These are phyloP conservation scores for Antennarius maculatus DNA, from an alignment of 2,797 vertebrate genomes.

Conservation along the genomic window DNA sequence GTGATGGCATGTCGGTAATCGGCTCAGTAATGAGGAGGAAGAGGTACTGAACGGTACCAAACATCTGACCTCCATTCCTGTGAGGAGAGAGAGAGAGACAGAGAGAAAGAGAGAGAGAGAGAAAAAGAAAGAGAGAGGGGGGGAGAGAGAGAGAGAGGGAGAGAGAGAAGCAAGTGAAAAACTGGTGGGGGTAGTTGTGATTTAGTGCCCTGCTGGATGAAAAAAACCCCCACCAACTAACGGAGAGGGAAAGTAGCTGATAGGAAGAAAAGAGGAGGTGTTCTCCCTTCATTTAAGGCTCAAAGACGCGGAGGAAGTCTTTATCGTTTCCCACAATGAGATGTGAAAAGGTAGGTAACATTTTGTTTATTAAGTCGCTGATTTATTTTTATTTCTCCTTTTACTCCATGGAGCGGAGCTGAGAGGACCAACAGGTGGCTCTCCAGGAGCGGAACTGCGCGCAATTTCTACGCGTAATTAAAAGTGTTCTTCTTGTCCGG, in stretches of 20 bases:
- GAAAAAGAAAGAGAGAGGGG: slow-evolving; percentile 9
- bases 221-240: slow-evolving; percentile 81
- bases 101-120: slow-evolving; percentile 33
- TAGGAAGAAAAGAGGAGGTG: slow-evolving; percentile 70
- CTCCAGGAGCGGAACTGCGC: neutral
- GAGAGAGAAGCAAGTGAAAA: slow-evolving; percentile 67
- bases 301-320: slow-evolving; percentile 67
- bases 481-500: too few relatives aligned
- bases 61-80: slow-evolving; percentile 78
- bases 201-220: slow-evolving; percentile 81
- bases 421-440: slow-evolving; percentile 64
- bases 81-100: slow-evolving; percentile 59
- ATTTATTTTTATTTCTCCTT: slow-evolving; percentile 32
- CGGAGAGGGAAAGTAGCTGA: slow-evolving; percentile 74
- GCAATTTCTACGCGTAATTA: neutral
- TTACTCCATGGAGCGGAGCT: slow-evolving; percentile 16
- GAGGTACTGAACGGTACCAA: slow-evolving; percentile 77
- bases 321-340: slow-evolving; percentile 73
- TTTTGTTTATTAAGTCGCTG: slow-evolving; percentile 21
- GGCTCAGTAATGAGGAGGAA: slow-evolving; percentile 76
- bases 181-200: slow-evolving; percentile 76
- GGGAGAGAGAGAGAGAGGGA: slow-evolving; percentile 12
- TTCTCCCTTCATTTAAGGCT: slow-evolving; percentile 62
- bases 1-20: slow-evolving; percentile 74
- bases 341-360: slow-evolving; percentile 76